Evolutionary conservation across 2,113 vertebrate species (phyloP).

Genomic region (Ochotona curzoniae): DNA sequence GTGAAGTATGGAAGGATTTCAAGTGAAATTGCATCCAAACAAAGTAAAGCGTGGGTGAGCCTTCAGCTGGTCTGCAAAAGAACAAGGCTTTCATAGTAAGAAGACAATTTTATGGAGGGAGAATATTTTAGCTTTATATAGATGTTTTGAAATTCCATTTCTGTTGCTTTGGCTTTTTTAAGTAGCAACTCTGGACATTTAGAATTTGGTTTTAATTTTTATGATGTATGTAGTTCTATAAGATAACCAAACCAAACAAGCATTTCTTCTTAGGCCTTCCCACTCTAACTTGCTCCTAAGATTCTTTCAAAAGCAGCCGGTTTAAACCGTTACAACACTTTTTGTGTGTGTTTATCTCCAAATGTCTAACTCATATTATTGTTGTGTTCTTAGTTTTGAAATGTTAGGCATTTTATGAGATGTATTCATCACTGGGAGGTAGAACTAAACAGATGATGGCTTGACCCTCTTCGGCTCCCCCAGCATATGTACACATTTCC

Average conservation of each 20-base stretch:
- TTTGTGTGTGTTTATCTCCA: neutral
- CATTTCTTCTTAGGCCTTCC: neutral
- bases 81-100: neutral
- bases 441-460: neutral
- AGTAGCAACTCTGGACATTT: neutral
- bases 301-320: neutral
- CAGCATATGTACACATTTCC: fast-evolving
- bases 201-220: neutral
- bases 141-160: neutral
- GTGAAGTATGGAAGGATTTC: neutral
- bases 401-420: neutral
- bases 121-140: neutral
- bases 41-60: neutral
- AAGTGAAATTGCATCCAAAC: neutral
- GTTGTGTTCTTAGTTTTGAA: neutral
- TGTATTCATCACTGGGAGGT: neutral
- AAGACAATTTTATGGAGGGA: neutral
- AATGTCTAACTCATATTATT: neutral
- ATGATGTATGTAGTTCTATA: neutral
- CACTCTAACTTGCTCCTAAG: neutral
- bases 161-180: neutral
- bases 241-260: neutral
- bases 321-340: neutral
- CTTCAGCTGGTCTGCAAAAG: neutral
- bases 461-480: fast-evolving